Percentiles rank a stretch among this genome's conserved stretches.
phyloP scores from a whole-genome alignment of 2,888 invertebrate genomes.

The Petrolisthes cinctipes region DNA sequence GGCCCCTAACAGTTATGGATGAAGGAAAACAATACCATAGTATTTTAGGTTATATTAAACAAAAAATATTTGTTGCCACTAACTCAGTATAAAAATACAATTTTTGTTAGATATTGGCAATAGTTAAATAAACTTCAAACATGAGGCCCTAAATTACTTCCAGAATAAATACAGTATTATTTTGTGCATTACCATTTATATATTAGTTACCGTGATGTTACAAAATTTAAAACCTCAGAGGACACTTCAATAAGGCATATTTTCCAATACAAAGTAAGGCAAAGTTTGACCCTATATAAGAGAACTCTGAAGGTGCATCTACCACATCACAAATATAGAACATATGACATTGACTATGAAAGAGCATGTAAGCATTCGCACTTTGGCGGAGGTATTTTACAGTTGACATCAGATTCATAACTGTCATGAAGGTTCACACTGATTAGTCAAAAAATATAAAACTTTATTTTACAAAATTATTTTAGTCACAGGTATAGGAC shows the following conservation, averaged over 20 bases:
- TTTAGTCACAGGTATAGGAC: conserved; percentile 32
- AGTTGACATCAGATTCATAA: conserved; percentile 14
- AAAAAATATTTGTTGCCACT: conserved; percentile 53
- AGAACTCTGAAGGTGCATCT: conserved; percentile 36
- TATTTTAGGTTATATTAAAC: conserved; percentile 52
- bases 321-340: conserved; percentile 24
- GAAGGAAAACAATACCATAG: conserved; percentile 25
- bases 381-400: conserved; percentile 14
- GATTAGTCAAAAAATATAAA: conserved; percentile 51
- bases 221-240: conserved; percentile 45
- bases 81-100: conserved; percentile 58
- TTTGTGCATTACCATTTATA: conserved; percentile 54
- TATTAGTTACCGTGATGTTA: conserved; percentile 46
- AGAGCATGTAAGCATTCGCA: conserved; percentile 30
- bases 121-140: conserved; percentile 44
- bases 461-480: conserved; percentile 36
- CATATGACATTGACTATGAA: conserved; percentile 14
- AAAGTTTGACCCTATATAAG: conserved; percentile 35
- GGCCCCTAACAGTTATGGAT: conserved; percentile 11
- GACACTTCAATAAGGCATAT: conserved; percentile 42
- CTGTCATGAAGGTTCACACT: conserved; percentile 8
- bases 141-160: conserved; percentile 32
- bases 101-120: conserved; percentile 52
- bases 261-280: conserved; percentile 36
- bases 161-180: conserved; percentile 55